Base-by-base conservation (phyloP, 2,797 vertebrate species). In the Decapterus maruadsi region DNA sequence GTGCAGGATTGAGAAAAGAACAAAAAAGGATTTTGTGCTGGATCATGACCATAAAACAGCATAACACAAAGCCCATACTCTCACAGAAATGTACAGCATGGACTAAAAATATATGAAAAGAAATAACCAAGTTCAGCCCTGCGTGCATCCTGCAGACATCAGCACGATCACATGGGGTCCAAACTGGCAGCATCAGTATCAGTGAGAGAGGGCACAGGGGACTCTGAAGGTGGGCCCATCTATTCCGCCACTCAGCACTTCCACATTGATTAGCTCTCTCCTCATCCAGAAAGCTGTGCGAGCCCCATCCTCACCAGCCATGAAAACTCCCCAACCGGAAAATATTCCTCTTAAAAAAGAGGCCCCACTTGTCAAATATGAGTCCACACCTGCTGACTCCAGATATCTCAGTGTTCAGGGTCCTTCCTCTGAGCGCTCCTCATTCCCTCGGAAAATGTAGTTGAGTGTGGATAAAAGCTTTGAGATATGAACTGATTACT, bases 171-270 rank as follows among this genome's bases (percentile, higher is more conserved):
- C 79, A 65, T 29, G 4, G 70, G 72, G 74, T 77, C 87, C 88
- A 86, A 81, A 83, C 80, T 79, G 84, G 90, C 87, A 90, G 85
- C 46, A 59, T 83, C 26, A 26, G 72, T 87, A 89, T 92, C 90
- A 93, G 91, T 92, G 93, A 93, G 82, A 91, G 76, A 59, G 64
- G 70, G 76, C 91, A 89, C 79, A 0, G 79, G 90, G 89, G 91
- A 92, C 77, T 70, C 48, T 66, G 85, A 74, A 75, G 80, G 79
- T 74, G 75, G 87, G 88, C 59, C 87, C 83, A 77, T 92, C 85
- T 85, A 87, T 81, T 92, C 79, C 36, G 10, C 89, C 79, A 89
- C 90, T 93, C 91, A 93, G 92, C 93, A 91, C 79, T 92, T 89
- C 87, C 84, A 72, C 87, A 91, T 91, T 91, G 90, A 93, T 94